Conservation (phyloP, 2,888 invertebrate species). For the Lucinisca nassula region DNA sequence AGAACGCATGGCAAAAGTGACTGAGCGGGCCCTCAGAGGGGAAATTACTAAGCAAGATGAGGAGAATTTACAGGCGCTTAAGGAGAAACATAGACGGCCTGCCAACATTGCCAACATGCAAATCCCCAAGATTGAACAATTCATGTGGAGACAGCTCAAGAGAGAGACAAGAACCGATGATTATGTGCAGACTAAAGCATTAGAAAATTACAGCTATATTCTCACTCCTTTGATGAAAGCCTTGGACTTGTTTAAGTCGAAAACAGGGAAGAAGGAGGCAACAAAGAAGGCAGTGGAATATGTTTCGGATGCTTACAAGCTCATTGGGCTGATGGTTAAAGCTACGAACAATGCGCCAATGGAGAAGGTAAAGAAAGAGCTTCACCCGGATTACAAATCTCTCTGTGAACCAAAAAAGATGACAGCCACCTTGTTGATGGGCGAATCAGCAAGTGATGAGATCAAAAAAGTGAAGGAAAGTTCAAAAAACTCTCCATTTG, state of each 20-base stretch:
- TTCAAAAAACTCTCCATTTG: background rate
- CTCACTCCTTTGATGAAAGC: background rate
- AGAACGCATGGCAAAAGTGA: background rate
- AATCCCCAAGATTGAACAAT: constrained; percentile 11
- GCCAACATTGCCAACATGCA: constrained; percentile 10
- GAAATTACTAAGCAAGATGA: background rate
- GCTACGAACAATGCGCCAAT: background rate
- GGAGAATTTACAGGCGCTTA: constrained; percentile 6
- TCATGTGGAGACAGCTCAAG: constrained; percentile 13
- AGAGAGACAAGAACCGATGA: constrained; percentile 3
- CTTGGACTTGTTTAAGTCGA: background rate
- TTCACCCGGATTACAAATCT: constrained; percentile 15
- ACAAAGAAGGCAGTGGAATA: background rate
- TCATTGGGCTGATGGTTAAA: constrained; percentile 7
- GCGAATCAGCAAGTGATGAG: constrained; percentile 21
- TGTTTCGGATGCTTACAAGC: constrained; percentile 24
- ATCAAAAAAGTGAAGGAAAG: background rate
- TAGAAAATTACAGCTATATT: background rate
- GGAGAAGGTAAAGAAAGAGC: constrained; percentile 27
- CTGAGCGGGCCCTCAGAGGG: background rate
- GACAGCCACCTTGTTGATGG: constrained; percentile 32
- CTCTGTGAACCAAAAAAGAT: constrained; percentile 16
- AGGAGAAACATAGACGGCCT: background rate
- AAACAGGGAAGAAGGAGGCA: background rate
- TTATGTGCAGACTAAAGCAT: background rate